Evolutionary conservation across 1,140 invertebrate species (phyloP).

Genomic region (Zaprionus tsacasi): DNA sequence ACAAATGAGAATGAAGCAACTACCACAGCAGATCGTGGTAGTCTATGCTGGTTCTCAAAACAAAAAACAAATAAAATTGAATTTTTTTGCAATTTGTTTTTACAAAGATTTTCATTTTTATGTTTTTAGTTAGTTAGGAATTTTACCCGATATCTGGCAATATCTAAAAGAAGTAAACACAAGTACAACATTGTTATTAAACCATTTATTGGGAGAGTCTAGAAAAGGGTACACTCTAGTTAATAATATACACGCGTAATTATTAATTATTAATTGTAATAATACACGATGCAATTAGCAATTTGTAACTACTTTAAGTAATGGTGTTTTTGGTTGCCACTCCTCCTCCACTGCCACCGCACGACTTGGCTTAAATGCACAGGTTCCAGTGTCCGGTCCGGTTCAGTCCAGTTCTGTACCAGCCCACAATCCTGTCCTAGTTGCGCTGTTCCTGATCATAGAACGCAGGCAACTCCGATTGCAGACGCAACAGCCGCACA

Average conservation of each 20-base stretch:
- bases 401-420: neutral
- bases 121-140: neutral
- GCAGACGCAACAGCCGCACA: slow-evolving; percentile 87
- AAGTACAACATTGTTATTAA: slow-evolving; percentile 7
- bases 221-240: slow-evolving; percentile 46
- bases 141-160: too few relatives aligned
- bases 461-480: slow-evolving; percentile 88
- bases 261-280: slow-evolving; percentile 44
- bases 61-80: neutral
- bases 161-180: neutral
- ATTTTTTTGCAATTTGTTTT: neutral
- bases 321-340: slow-evolving; percentile 11
- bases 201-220: slow-evolving; percentile 10
- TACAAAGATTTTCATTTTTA: neutral
- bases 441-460: slow-evolving; percentile 84
- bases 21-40: neutral
- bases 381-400: neutral
- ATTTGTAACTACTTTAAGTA: slow-evolving; percentile 53
- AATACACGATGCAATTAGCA: slow-evolving; percentile 59
- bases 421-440: slow-evolving; percentile 38
- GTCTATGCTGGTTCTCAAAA: neutral
- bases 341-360: neutral
- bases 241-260: slow-evolving; percentile 66
- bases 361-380: slow-evolving; percentile 51
- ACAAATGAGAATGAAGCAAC: neutral